Evolutionary conservation across 2,797 vertebrate species (phyloP).

Genomic region (Peromyscus attwateri): DNA sequence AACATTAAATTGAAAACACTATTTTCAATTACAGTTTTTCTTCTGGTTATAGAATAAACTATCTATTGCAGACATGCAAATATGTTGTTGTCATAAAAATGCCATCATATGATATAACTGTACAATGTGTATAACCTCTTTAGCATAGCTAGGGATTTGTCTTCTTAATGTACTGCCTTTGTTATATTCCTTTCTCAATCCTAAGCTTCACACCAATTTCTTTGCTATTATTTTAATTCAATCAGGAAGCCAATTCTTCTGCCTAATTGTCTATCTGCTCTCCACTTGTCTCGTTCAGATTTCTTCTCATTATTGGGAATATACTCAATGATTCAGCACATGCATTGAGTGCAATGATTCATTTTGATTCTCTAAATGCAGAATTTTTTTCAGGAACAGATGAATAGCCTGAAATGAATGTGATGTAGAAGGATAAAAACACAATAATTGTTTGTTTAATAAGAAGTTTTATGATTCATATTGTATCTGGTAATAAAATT

Average conservation of each 20-base stretch:
- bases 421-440: not conserved
- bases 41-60: not conserved
- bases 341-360: not conserved
- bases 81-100: not conserved
- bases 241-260: not conserved
- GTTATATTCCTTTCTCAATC: not conserved
- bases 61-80: not conserved
- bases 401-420: not conserved
- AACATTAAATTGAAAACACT: not conserved
- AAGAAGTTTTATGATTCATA: not conserved
- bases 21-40: not conserved
- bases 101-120: not conserved
- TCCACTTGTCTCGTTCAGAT: not conserved
- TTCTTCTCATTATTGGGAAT: not conserved
- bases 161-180: not conserved
- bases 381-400: not conserved
- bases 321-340: not conserved
- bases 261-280: accelerated
- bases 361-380: not conserved
- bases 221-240: not conserved
- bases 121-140: not conserved
- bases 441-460: not conserved
- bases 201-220: not conserved
- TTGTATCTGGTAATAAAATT: not conserved
- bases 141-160: not conserved